Percentiles rank a stretch among this genome's conserved stretches.
phyloP scores from a whole-genome alignment of 1,140 invertebrate species.

The Penaeus vannamei region DNA sequence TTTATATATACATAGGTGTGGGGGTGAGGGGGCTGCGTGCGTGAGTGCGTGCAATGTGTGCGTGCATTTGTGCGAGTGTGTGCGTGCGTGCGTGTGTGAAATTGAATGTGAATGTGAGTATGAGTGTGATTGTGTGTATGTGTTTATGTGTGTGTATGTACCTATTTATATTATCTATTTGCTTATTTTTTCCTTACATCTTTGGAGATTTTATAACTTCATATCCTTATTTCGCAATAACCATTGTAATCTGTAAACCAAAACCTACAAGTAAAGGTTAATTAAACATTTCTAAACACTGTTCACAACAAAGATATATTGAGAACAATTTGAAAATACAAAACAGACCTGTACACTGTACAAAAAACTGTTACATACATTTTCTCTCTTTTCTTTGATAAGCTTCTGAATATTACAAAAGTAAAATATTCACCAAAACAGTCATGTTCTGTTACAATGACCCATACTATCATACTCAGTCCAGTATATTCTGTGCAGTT shows the following conservation, averaged over 20 bases:
- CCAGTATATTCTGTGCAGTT: too few relatives aligned
- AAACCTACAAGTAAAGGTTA: background rate
- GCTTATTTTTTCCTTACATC: too few relatives aligned
- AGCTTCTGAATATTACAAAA: slow-evolving; percentile 6
- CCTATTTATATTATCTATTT: too few relatives aligned
- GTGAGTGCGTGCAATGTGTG: too few relatives aligned
- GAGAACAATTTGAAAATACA: slow-evolving; percentile 63
- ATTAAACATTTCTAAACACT: slow-evolving; percentile 55
- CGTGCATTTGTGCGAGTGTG: background rate
- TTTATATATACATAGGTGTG: too few relatives aligned
- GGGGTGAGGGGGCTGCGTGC: too few relatives aligned
- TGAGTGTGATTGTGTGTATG: background rate
- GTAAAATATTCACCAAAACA: too few relatives aligned
- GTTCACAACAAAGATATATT: slow-evolving; percentile 61
- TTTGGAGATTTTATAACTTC: background rate
- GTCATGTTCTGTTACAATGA: too few relatives aligned
- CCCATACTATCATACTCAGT: too few relatives aligned
- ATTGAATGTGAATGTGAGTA: background rate
- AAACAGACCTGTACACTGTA: slow-evolving; percentile 60
- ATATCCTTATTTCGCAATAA: background rate
- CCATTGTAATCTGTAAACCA: background rate
- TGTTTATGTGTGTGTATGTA: too few relatives aligned
- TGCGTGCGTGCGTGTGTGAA: background rate
- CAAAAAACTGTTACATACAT: slow-evolving; percentile 50
- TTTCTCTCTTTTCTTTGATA: background rate